Conservation (phyloP, 2,113 vertebrate species). For the Geothlypis trichas region DNA sequence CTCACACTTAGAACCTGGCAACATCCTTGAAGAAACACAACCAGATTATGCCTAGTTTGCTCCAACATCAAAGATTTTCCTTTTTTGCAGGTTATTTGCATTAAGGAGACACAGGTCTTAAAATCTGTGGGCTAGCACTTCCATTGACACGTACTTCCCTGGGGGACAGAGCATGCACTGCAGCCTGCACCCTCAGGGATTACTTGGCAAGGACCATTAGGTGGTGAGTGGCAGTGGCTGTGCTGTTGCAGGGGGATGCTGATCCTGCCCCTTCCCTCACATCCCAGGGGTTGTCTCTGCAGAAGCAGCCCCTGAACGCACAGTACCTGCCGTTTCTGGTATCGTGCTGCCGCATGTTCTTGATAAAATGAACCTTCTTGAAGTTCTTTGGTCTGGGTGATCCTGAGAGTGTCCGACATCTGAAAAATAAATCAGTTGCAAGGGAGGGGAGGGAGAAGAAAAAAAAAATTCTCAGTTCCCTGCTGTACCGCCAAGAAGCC, state of each 20-base stretch:
- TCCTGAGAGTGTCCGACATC: slow-evolving; percentile 97
- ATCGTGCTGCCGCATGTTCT: slow-evolving; percentile 95
- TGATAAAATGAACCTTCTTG: slow-evolving; percentile 99
- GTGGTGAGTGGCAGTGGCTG: background rate
- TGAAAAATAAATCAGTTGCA: slow-evolving; percentile 72
- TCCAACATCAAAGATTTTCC: background rate
- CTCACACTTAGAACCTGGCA: background rate
- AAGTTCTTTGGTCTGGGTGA: slow-evolving; percentile 99
- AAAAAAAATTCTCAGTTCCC: background rate
- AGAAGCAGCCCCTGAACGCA: background rate
- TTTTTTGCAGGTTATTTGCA: background rate
- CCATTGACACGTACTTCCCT: fast-evolving
- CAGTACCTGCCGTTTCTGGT: slow-evolving; percentile 94
- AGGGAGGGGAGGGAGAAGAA: background rate
- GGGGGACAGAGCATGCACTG: fast-evolving
- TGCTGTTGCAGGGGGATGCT: background rate
- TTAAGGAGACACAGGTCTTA: background rate
- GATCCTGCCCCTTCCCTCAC: background rate
- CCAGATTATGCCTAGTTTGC: background rate
- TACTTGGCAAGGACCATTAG: background rate
- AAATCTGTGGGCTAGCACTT: background rate
- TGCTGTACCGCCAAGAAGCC: slow-evolving; percentile 26
- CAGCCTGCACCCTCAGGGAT: background rate
- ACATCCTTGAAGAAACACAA: background rate
- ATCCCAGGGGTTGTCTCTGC: background rate